Conservation (phyloP, 2,113 vertebrate genomes). For the Lampris incognitus region DNA sequence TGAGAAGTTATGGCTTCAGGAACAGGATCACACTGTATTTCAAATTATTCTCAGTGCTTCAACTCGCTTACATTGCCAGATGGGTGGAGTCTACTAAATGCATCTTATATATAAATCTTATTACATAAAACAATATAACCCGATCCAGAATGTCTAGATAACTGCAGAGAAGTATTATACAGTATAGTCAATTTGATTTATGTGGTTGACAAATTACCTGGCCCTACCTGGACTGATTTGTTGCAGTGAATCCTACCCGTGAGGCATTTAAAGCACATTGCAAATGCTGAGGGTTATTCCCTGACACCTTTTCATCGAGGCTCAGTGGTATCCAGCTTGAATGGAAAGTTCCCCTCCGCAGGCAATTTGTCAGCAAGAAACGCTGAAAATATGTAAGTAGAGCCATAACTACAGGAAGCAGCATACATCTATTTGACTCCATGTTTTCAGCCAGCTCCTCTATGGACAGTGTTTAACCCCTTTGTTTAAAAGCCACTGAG, state of each 20-base stretch:
- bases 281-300: conserved; percentile 4
- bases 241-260: conserved; percentile 22
- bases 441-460: not conserved
- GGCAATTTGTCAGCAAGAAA: conserved; percentile 8
- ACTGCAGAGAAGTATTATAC: too few relatives aligned
- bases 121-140: not conserved
- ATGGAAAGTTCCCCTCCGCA: not conserved
- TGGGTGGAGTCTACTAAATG: conserved; percentile 2
- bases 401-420: conserved; percentile 2
- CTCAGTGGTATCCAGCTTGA: conserved; percentile 2
- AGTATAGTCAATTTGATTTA: too few relatives aligned
- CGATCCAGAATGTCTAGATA: too few relatives aligned
- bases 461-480: conserved; percentile 24
- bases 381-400: not conserved
- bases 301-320: not conserved
- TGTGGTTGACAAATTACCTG: too few relatives aligned
- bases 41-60: not conserved
- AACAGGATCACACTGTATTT: not conserved
- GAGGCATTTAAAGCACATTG: not conserved
- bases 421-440: conserved; percentile 3
- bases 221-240: not conserved
- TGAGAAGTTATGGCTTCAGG: not conserved
- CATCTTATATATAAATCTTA: too few relatives aligned
- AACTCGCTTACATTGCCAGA: not conserved
- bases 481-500: conserved; percentile 24